Percentiles rank a stretch among this genome's conserved stretches.
These are phyloP conservation scores for Pollenia labialis DNA, from an alignment of 2,888 invertebrate species.

Conservation along the genomic window DNA sequence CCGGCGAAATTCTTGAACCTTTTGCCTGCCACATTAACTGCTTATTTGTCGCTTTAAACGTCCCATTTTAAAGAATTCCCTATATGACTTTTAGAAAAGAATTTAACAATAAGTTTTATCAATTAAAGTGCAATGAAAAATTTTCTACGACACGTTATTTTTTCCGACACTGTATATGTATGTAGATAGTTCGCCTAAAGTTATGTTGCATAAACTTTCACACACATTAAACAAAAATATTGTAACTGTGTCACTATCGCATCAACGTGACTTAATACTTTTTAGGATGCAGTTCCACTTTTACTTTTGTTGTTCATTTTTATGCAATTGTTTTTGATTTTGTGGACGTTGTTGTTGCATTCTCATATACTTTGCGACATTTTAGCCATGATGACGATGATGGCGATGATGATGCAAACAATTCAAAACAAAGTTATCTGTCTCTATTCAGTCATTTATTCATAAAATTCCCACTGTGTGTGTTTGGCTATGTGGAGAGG, in stretches of 20 bases:
- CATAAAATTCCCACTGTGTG: slow-evolving; percentile 25
- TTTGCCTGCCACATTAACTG: too few species aligned
- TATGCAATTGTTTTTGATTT: neutral
- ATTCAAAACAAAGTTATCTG: slow-evolving; percentile 17
- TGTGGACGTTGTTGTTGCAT: neutral
- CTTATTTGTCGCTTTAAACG: too few species aligned
- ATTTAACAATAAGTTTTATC: too few species aligned
- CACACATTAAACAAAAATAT: too few species aligned
- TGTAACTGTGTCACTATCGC: slow-evolving; percentile 29
- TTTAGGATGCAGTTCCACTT: slow-evolving; percentile 1
- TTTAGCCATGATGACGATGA: slow-evolving; percentile 20
- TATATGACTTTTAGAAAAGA: too few species aligned
- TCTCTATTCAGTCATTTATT: slow-evolving; percentile 48
- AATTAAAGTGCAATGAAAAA: too few species aligned
- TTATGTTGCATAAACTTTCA: neutral
- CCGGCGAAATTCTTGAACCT: too few species aligned
- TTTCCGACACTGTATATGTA: too few species aligned
- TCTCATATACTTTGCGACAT: slow-evolving; percentile 10
- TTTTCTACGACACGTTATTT: too few species aligned
- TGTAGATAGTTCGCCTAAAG: too few species aligned
- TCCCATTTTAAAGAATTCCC: too few species aligned
- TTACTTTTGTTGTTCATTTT: slow-evolving; percentile 5
- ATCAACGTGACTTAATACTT: slow-evolving; percentile 27
- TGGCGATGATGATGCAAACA: slow-evolving; percentile 30
- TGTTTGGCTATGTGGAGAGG: neutral